Conservation (phyloP, 37 sponge, comb jelly and placozoan species). For the Petrosia ficiformis region DNA sequence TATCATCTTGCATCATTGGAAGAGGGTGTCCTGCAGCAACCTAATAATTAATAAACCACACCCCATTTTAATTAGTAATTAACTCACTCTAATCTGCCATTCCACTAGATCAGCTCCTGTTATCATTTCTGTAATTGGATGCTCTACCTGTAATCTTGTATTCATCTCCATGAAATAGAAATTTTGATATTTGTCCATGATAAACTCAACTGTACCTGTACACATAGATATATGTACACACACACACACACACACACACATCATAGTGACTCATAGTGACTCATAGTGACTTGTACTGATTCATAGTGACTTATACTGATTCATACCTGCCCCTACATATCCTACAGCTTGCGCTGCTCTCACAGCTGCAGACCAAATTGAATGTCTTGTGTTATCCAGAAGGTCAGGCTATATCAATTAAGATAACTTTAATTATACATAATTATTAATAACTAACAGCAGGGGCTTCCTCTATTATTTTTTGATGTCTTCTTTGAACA, state of each 20-base stretch:
- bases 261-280: too few relatives aligned
- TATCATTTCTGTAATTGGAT: slow-evolving; percentile 95
- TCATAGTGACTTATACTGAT: too few relatives aligned
- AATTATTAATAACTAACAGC: slow-evolving; percentile 79
- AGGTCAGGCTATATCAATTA: slow-evolving; percentile 46
- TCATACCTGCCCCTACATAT: slow-evolving; percentile 89
- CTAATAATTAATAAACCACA: slow-evolving; percentile 16
- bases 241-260: not conserved
- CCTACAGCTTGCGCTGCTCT: slow-evolving; percentile 93
- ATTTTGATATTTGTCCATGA: slow-evolving; percentile 73
- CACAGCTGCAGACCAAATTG: slow-evolving; percentile 83
- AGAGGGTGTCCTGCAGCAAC: slow-evolving; percentile 82
- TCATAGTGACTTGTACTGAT: too few relatives aligned
- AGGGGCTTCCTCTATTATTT: slow-evolving; percentile 98
- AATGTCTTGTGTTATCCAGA: slow-evolving; percentile 19
- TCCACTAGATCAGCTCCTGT: slow-evolving; percentile 95
- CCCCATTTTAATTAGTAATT: not conserved
- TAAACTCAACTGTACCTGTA: slow-evolving; percentile 90
- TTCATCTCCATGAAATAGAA: slow-evolving; percentile 98
- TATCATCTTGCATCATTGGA: slow-evolving; percentile 64
- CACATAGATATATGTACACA: not conserved
- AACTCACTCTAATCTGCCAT: slow-evolving; percentile 78
- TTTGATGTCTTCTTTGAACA: slow-evolving; percentile 95
- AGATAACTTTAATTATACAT: too few relatives aligned
- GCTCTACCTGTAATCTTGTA: slow-evolving; percentile 91